Percentiles rank a stretch among this genome's conserved stretches.
Conservation (phyloP, 2,888 invertebrate genomes). For the Salticus scenicus region DNA sequence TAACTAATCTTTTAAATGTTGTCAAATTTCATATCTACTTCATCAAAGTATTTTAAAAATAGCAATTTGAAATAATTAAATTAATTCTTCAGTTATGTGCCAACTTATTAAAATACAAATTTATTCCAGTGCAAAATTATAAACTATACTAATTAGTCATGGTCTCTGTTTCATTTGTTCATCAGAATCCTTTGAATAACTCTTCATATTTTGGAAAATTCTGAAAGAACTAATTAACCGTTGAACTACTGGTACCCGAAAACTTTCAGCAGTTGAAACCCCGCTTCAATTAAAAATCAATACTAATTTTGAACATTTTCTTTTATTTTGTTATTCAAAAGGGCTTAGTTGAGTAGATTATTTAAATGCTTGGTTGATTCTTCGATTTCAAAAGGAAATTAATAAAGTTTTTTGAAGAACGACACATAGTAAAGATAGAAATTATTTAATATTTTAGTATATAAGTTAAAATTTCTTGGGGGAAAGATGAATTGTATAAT, state of each 20-base stretch:
- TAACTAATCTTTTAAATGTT: too few relatives aligned
- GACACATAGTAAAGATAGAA: too few relatives aligned
- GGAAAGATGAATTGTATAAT: too few relatives aligned
- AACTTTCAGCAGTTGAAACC: background rate
- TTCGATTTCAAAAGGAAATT: background rate
- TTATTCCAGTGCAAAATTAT: background rate
- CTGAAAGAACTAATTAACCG: background rate
- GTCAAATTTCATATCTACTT: too few relatives aligned
- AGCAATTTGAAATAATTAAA: too few relatives aligned
- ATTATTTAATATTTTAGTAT: too few relatives aligned
- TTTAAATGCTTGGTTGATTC: background rate
- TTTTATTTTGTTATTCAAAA: background rate
- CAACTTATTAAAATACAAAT: background rate
- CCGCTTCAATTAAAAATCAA: background rate
- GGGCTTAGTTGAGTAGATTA: background rate
- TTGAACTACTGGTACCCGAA: background rate
- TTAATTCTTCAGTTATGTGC: too few relatives aligned
- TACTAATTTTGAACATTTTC: background rate
- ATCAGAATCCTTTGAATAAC: background rate
- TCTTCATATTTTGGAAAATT: slow-evolving; percentile 12
- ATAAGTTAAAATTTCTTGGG: too few relatives aligned
- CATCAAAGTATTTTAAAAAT: too few relatives aligned
- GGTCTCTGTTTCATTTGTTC: background rate
- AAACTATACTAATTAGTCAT: slow-evolving; percentile 1
- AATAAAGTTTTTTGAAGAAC: too few relatives aligned